Conservation (phyloP, 2,797 vertebrate species). For the Nannoperca australis region DNA sequence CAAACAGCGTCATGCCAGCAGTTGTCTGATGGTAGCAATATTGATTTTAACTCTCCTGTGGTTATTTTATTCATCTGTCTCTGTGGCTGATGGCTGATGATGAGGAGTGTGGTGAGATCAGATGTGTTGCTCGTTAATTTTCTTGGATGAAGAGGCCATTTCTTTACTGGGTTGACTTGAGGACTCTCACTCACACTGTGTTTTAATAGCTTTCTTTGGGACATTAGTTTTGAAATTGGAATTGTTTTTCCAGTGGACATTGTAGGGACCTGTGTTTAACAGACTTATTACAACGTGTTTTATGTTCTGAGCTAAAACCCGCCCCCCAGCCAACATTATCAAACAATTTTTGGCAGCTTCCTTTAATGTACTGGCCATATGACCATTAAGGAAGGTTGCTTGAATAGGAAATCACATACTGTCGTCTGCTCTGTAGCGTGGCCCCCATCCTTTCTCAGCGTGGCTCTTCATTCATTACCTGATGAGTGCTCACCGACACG, state of each 20-base stretch:
- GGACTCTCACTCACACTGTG: constrained; percentile 27
- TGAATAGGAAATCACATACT: not conserved
- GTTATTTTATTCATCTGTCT: constrained; percentile 72
- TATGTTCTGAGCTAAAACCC: not conserved
- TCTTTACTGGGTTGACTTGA: constrained; percentile 29
- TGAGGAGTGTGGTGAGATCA: constrained; percentile 70
- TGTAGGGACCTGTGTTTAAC: not conserved
- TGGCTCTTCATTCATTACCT: constrained; percentile 68
- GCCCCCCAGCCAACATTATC: not conserved
- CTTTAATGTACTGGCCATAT: constrained; percentile 1
- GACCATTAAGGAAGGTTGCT: constrained; percentile 10
- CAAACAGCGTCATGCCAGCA: constrained; percentile 30
- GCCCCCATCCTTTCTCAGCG: constrained; percentile 42
- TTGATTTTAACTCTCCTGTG: constrained; percentile 67
- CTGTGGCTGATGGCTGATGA: constrained; percentile 60
- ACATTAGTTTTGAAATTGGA: not conserved
- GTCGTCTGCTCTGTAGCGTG: constrained; percentile 8
- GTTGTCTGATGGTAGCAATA: constrained; percentile 51
- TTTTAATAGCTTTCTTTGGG: not conserved
- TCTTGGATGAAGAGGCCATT: constrained; percentile 41
- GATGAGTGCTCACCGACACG: constrained; percentile 48
- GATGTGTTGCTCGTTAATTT: constrained; percentile 68
- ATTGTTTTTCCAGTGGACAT: not conserved
- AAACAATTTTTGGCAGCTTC: constrained; percentile 20
- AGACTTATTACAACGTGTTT: not conserved